Evolutionary conservation across 2,113 vertebrate genomes (phyloP), one percentile per base, ranked within the genome.

Genomic region (Nerophis ophidion): DNA sequence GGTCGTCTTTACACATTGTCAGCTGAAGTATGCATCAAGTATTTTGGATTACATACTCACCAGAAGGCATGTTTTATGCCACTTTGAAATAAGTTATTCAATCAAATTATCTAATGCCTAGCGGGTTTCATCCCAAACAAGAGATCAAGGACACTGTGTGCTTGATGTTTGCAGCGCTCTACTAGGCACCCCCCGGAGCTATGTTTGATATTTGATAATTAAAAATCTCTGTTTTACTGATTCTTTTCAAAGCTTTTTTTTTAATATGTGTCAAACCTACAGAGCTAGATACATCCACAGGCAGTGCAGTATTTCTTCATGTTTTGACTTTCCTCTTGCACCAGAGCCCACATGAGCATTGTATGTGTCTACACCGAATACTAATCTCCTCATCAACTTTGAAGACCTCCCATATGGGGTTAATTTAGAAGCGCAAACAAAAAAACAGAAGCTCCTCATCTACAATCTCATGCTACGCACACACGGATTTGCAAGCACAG

Each of bases 331-430:
- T 44, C 10, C 54, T 11, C 36, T 56, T 57, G 49, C 34, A 57
- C 34, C 15, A 36, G n/a, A 58, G 60, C 57, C 26, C 46, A 35
- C 34, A 56, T 15, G 66, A 61, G 60, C 33, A 40, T 53, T 60
- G 17, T 57, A 65, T 64, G 58, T 46, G 45, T 67, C 48, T 68
- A 59, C 68, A 70, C 81, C 65, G 69, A 68, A 82, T 77, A 76
- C 79, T 80, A 81, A 83, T 84, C 75, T 83, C 73, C 76, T 83
- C 80, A 82, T 88, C 82, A 78, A 75, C 57, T 82, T 66, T 49
- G 65, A 81, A 73, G 68, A 75, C 70, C 69, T 84, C 69, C 55
- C 72, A 73, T 79, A 76, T 65, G 77, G 71, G 80, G 75, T 84
- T 86, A 79, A 83, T 84, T 85, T 85, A 78, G 72, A 83, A 60